Evolutionary conservation across 2,113 vertebrate species (phyloP).

Genomic region (Pyrgilauda ruficollis): DNA sequence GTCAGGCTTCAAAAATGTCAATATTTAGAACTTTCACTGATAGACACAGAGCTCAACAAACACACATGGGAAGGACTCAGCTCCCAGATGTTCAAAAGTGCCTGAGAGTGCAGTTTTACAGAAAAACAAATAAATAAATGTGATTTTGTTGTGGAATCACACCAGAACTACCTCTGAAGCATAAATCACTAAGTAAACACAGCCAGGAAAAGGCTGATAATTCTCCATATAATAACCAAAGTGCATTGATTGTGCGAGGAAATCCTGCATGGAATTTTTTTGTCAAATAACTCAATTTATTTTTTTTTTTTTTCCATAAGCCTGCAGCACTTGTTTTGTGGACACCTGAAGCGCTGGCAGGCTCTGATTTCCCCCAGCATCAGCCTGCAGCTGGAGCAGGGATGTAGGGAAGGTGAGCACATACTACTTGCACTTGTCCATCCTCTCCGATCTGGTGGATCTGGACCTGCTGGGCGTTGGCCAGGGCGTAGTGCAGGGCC

Average conservation of each 20-base stretch:
- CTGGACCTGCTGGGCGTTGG: constrained; percentile 93
- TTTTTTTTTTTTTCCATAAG: no score
- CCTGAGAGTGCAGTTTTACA: not conserved
- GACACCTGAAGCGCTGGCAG: rapidly evolving
- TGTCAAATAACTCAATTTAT: not conserved
- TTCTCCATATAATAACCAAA: not conserved
- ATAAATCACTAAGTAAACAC: not conserved
- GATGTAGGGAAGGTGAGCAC: constrained; percentile 44
- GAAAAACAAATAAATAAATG: not conserved
- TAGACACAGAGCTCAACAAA: not conserved
- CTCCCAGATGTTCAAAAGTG: constrained; percentile 32
- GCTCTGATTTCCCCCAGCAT: no score
- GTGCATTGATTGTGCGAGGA: not conserved
- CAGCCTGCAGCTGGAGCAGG: not conserved
- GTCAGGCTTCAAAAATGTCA: constrained; percentile 9
- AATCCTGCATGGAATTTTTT: not conserved
- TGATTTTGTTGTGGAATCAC: not conserved
- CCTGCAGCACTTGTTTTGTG: not conserved
- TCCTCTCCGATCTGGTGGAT: constrained; percentile 97
- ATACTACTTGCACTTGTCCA: constrained; percentile 97
- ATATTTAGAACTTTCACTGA: constrained; percentile 38
- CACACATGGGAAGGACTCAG: constrained; percentile 4
- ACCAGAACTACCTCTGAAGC: not conserved
- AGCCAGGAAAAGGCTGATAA: not conserved
- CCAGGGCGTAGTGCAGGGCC: constrained; percentile 92